phyloP scores from a whole-genome alignment of 2,888 invertebrate species.

The Loripinus fragilis region DNA sequence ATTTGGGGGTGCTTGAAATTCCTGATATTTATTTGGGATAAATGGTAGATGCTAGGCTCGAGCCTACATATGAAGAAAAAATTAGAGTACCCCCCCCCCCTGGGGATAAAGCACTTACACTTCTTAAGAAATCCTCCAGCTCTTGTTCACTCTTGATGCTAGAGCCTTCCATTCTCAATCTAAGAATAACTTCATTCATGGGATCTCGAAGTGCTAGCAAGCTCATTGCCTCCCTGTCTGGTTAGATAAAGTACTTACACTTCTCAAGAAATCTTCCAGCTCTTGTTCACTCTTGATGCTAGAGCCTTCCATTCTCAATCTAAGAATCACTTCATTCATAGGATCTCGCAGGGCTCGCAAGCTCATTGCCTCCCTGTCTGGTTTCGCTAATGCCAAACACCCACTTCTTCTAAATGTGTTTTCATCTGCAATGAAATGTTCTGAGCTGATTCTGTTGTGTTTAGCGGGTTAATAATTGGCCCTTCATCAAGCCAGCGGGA shows the following conservation, averaged over 20 bases:
- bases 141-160: constrained; percentile 39
- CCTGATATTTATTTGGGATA: too few species aligned
- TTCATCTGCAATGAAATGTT: neutral
- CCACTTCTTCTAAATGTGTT: constrained; percentile 24
- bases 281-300: constrained; percentile 39
- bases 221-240: constrained; percentile 43
- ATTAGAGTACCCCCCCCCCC: too few species aligned
- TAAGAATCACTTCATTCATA: constrained; percentile 46
- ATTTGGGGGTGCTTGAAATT: too few species aligned
- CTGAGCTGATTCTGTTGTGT: too few species aligned
- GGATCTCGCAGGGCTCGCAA: constrained; percentile 46
- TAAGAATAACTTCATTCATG: constrained; percentile 46
- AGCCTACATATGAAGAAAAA: too few species aligned
- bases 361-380: constrained; percentile 43
- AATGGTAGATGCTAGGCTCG: too few species aligned
- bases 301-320: constrained; percentile 49
- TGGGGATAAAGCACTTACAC: constrained; percentile 34
- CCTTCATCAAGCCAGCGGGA: too few species aligned
- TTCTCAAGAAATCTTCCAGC: constrained; percentile 41
- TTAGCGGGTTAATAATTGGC: too few species aligned
- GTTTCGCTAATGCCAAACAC: constrained; percentile 43
- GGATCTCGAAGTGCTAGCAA: constrained; percentile 45
- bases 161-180: constrained; percentile 49
- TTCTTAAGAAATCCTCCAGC: constrained; percentile 41
- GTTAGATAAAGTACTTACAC: constrained; percentile 27